These are phyloP conservation scores for Botia almorhae DNA, from an alignment of 2,797 vertebrate species.

Conservation along the genomic window DNA sequence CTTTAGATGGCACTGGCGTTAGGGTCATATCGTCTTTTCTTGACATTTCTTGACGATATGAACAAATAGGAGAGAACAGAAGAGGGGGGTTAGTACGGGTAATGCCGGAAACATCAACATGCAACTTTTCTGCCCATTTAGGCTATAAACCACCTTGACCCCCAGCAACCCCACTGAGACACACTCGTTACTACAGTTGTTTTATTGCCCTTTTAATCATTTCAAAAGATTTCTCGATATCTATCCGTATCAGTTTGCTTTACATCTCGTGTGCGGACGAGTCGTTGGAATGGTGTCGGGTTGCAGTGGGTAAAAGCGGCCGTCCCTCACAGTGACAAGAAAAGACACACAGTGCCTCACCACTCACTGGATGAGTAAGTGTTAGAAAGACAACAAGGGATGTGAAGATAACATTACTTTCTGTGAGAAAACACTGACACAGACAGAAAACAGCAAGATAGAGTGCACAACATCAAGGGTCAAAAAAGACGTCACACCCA, in stretches of 20 bases:
- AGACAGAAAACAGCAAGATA: slow-evolving; percentile 60
- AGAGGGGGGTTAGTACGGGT: slow-evolving; percentile 57
- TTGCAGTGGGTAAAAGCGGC: slow-evolving; percentile 52
- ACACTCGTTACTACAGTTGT: background rate
- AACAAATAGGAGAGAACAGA: slow-evolving; percentile 63
- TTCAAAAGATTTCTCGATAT: background rate
- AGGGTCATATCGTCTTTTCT: slow-evolving; percentile 88
- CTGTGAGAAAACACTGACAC: slow-evolving; percentile 55
- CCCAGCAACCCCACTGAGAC: slow-evolving; percentile 35
- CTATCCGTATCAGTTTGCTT: background rate
- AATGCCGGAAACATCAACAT: slow-evolving; percentile 51
- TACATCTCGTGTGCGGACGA: background rate
- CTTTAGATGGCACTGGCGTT: slow-evolving; percentile 84
- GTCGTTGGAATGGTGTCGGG: slow-evolving; percentile 21
- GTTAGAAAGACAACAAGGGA: slow-evolving; percentile 60
- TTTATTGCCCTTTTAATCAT: background rate
- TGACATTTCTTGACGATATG: slow-evolving; percentile 85
- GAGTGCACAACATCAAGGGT: slow-evolving; percentile 63
- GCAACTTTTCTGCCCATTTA: slow-evolving; percentile 43
- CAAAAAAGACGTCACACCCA: slow-evolving; percentile 63
- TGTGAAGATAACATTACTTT: slow-evolving; percentile 60
- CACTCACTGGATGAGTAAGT: slow-evolving; percentile 51
- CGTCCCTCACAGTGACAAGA: slow-evolving; percentile 39
- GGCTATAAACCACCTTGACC: slow-evolving; percentile 50
- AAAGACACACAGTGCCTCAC: slow-evolving; percentile 48